These are phyloP conservation scores for Pilophorus perplexus DNA, from an alignment of 2,888 invertebrate species.

Conservation along the genomic window DNA sequence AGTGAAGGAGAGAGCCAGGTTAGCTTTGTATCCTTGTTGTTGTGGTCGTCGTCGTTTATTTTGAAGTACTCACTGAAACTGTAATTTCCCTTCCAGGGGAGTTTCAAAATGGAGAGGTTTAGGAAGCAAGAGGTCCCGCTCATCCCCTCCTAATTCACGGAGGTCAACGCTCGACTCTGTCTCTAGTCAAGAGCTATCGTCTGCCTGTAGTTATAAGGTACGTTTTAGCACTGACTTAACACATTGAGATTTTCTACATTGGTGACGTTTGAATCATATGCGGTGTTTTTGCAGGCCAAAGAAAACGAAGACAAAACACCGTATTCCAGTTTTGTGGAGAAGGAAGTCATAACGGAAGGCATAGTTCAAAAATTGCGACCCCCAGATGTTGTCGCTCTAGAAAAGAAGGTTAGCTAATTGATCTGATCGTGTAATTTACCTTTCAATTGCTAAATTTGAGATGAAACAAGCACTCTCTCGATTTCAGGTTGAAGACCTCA, in stretches of 20 bases:
- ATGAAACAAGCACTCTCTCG: background rate
- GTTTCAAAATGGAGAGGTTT: conserved; percentile 49
- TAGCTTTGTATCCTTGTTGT: conserved; percentile 42
- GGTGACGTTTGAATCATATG: no score
- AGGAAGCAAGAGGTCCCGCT: conserved; percentile 59
- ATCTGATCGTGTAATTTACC: background rate
- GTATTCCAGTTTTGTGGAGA: conserved; percentile 38
- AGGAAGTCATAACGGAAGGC: conserved; percentile 26
- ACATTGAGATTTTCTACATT: no score
- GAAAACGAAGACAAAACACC: conserved; percentile 43
- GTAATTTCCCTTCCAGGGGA: conserved; percentile 44
- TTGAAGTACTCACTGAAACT: background rate
- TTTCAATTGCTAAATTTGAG: background rate
- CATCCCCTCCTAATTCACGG: conserved; percentile 61
- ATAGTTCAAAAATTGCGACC: conserved; percentile 38
- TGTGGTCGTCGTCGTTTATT: background rate
- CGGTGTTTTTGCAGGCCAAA: conserved; percentile 39
- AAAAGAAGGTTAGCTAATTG: conserved; percentile 45
- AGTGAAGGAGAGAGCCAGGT: conserved; percentile 62
- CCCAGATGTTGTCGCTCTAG: conserved; percentile 45
- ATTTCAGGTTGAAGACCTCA: conserved; percentile 66
- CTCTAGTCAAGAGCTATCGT: conserved; percentile 48
- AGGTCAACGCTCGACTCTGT: conserved; percentile 63
- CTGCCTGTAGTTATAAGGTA: conserved; percentile 36
- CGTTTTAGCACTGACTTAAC: background rate